Percentiles rank a stretch among this genome's conserved stretches.
Evolutionary conservation across 2,797 vertebrate genomes (phyloP).

Genomic region (Perodicticus potto): DNA sequence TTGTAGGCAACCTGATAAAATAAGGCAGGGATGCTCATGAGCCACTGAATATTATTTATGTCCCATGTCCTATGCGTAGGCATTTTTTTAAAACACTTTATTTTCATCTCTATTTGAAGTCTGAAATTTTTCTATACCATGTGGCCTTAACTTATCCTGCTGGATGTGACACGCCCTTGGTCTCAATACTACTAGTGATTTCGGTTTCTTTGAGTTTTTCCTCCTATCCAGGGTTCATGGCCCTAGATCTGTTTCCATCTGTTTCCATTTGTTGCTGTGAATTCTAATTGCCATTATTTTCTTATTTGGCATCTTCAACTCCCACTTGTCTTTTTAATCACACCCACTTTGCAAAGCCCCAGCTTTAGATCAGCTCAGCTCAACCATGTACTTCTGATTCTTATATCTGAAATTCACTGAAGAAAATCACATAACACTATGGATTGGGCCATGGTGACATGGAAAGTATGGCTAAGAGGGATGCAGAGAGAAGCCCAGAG

Average conservation of each 20-base stretch:
- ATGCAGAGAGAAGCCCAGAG: neutral
- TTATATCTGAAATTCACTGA: neutral
- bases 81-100: neutral
- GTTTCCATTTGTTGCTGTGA: neutral
- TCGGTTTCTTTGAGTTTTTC: neutral
- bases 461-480: neutral
- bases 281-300: neutral
- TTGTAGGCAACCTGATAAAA: conserved; percentile 94
- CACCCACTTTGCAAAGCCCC: neutral
- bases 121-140: neutral
- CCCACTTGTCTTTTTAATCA: conserved; percentile 8
- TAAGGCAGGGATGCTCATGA: neutral
- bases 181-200: neutral
- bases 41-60: neutral
- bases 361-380: neutral
- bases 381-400: neutral
- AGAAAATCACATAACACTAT: neutral
- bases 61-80: neutral
- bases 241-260: neutral
- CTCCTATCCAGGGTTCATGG: neutral
- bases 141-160: neutral
- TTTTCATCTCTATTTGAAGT: neutral
- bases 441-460: neutral
- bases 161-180: neutral
- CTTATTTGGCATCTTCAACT: neutral